Conservation (phyloP, 2,797 vertebrate species). For the Parauchenoglanis punctatus region DNA sequence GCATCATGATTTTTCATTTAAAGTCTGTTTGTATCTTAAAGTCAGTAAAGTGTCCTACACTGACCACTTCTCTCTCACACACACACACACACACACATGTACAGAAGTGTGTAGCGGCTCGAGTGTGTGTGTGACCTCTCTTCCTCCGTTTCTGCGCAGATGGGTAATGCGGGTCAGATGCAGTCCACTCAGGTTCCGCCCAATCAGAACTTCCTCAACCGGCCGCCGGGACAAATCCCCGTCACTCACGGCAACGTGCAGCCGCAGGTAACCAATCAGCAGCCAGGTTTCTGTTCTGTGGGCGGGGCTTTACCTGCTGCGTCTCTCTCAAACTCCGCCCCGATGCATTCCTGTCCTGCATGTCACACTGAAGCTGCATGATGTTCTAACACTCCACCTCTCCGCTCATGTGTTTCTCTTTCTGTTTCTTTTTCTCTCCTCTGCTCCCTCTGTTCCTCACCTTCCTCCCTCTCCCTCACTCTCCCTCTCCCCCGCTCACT, state of each 20-base stretch:
- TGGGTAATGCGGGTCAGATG: slow-evolving; percentile 71
- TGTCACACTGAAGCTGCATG: slow-evolving; percentile 65
- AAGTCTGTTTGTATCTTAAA: no score
- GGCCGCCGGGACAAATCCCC: slow-evolving; percentile 75
- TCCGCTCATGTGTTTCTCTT: slow-evolving; percentile 11
- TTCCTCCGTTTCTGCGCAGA: slow-evolving; percentile 51
- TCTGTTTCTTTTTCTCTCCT: slow-evolving; percentile 6
- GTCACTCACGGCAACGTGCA: slow-evolving; percentile 79
- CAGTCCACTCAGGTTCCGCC: slow-evolving; percentile 73
- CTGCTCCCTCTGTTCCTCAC: background rate
- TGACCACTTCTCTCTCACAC: no score
- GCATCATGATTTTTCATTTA: no score
- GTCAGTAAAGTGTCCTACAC: no score
- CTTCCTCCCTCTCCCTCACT: background rate
- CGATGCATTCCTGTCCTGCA: background rate
- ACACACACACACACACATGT: slow-evolving; percentile 18
- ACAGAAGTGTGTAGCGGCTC: background rate
- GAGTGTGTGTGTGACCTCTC: background rate
- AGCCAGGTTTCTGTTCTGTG: slow-evolving; percentile 2
- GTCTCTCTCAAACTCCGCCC: background rate
- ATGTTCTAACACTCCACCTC: slow-evolving; percentile 45
- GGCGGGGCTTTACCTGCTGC: background rate
- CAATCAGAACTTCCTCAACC: slow-evolving; percentile 80
- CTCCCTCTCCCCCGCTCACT: slow-evolving; percentile 30
- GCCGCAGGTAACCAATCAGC: slow-evolving; percentile 73